phyloP scores from a whole-genome alignment of 1,140 invertebrate species.

The Matsumurasca onukii region DNA sequence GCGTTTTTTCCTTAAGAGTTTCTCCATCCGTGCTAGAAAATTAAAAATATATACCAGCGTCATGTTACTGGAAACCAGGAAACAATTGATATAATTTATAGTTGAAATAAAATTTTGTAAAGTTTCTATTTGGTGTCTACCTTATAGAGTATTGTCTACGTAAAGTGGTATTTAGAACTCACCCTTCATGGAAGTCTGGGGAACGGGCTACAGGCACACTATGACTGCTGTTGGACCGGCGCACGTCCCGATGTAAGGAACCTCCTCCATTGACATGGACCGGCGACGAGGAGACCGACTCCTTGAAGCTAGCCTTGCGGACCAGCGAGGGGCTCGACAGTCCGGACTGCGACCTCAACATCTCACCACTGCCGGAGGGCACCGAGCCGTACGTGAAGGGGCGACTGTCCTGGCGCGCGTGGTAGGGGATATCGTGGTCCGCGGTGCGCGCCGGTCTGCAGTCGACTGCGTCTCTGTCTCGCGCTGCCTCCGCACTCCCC shows the following conservation, averaged over 20 bases:
- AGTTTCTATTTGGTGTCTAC: too few species aligned
- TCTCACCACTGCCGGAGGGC: conserved; percentile 54
- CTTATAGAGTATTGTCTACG: background rate
- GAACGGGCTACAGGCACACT: conserved; percentile 37
- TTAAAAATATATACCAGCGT: too few species aligned
- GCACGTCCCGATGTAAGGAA: conserved; percentile 19
- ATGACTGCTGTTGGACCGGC: conserved; percentile 43
- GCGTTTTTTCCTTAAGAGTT: too few species aligned
- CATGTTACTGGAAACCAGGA: too few species aligned
- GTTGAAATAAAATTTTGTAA: too few species aligned
- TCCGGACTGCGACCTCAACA: conserved; percentile 54
- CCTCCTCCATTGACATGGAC: background rate
- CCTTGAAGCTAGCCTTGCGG: conserved; percentile 59
- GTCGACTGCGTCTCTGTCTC: conserved; percentile 20
- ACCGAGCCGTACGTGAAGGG: conserved; percentile 78
- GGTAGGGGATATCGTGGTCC: conserved; percentile 70
- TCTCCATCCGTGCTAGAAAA: too few species aligned
- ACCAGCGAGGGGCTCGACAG: conserved; percentile 74
- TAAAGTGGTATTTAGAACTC: conserved; percentile 39
- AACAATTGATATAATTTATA: too few species aligned
- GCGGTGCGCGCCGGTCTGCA: conserved; percentile 36
- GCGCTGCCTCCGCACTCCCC: background rate
- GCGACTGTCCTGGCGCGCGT: conserved; percentile 74
- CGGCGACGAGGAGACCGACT: conserved; percentile 39
- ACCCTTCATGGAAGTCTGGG: conserved; percentile 53